Evolutionary conservation across 2,888 invertebrate genomes (phyloP), one percentile per base, ranked within the genome.

Genomic region (Drosophila colorata): DNA sequence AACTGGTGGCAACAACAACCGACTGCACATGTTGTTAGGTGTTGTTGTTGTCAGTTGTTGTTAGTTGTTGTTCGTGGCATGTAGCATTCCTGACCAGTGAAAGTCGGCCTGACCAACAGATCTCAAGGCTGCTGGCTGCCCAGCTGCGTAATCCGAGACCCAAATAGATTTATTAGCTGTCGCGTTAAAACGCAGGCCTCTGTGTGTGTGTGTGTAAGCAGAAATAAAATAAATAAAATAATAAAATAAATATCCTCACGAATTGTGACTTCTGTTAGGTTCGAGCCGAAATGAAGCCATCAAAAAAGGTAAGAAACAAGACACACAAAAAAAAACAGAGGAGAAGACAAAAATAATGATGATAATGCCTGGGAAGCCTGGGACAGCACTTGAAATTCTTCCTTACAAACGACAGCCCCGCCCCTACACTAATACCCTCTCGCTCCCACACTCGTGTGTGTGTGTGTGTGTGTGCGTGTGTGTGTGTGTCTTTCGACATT

Each of bases 81-180:
- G 48, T 25, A 38, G 69, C 78, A 80, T 80, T 80, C 80, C 75
- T 78, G 72, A 37, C 78, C 52, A 80, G 84, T 80, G 83, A 80
- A 80, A 80, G 80, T 83, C 65, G 69, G 59, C 37, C 52, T 47
- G 44, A 47, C 57, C 53, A 60, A 41, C 25, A 43, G 49, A 35
- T 18, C 72, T 67, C 80, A 80, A 80, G 80, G 80, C 83, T 74
- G 41, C 7, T 25, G 40, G n/a, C 48, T 33, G 23, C 37, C 49
- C 72, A 68, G 48, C 68, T 64, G 64, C 53, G 58, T 71, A 71
- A 75, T 67, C 60, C 47, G 63, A 80, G 48, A 80, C 78, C 75
- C 69, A 65, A 78, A 80, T 83, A 72, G 74, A 78, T 83, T 74
- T 80, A 80, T 80, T 78, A 67, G 52, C 66, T 69, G 47, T 69